Evolutionary conservation across 1,140 invertebrate genomes (phyloP).

Genomic region (Cyrtorhinus lividipennis): DNA sequence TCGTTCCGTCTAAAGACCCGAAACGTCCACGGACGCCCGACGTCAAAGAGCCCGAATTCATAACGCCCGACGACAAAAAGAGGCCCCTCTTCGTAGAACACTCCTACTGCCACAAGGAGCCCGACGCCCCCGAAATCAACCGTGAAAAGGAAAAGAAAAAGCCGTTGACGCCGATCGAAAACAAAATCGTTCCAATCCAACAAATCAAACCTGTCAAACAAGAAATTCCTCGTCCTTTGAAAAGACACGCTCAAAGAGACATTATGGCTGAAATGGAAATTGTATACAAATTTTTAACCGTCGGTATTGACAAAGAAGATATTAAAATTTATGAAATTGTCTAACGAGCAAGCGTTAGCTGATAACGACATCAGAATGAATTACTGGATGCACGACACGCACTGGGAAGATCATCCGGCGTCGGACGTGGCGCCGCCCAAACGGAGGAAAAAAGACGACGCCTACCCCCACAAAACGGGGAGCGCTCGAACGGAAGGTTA

Average conservation of each 20-base stretch:
- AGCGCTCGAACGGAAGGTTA: constrained; percentile 84
- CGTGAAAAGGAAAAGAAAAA: constrained; percentile 19
- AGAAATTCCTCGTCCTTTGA: constrained; percentile 7
- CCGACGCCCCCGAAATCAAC: constrained; percentile 25
- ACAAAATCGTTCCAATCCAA: constrained; percentile 9
- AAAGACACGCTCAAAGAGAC: constrained; percentile 36
- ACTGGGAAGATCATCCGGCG: constrained; percentile 86
- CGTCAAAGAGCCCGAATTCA: too few relatives aligned
- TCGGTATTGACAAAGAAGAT: constrained; percentile 84
- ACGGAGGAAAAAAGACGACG: constrained; percentile 39
- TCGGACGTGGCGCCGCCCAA: constrained; percentile 38
- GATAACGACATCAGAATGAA: constrained; percentile 54
- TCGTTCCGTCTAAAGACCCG: neutral
- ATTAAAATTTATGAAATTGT: constrained; percentile 65
- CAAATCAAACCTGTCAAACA: neutral
- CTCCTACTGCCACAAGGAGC: constrained; percentile 56
- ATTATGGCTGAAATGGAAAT: constrained; percentile 62
- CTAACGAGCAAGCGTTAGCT: constrained; percentile 66
- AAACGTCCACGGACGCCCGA: neutral
- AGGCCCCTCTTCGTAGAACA: constrained; percentile 72
- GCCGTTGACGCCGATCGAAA: constrained; percentile 20
- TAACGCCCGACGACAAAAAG: too few relatives aligned
- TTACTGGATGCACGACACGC: constrained; percentile 88
- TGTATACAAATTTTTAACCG: constrained; percentile 71
- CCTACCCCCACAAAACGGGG: constrained; percentile 57